Percentiles rank a stretch among this genome's conserved stretches.
Evolutionary conservation across 30 jellyfish, hydroid and myxozoan species (phyloP).

Genomic region (Aurelia sp.): DNA sequence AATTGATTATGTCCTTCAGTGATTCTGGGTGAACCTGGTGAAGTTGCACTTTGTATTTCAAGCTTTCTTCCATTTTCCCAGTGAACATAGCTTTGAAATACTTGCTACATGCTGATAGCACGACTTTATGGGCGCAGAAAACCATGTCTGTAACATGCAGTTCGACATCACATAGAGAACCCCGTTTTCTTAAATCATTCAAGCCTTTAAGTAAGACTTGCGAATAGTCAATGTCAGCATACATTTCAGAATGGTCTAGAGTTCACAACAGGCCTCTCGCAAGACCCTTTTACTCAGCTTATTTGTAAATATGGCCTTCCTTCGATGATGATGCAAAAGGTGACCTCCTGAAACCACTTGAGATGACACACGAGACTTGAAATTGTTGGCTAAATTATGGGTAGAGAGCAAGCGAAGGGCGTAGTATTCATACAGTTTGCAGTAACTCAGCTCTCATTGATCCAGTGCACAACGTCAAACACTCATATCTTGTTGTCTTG

Average conservation of each 20-base stretch:
- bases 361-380: too few relatives aligned
- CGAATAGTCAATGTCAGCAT: slow-evolving; percentile 80
- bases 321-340: too few relatives aligned
- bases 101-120: slow-evolving; percentile 88
- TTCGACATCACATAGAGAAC: slow-evolving; percentile 89
- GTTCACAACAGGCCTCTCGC: too few relatives aligned
- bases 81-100: slow-evolving; percentile 96
- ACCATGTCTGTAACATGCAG: slow-evolving; percentile 72
- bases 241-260: slow-evolving; percentile 23
- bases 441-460: too few relatives aligned
- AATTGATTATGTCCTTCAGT: slow-evolving; percentile 70
- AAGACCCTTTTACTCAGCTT: too few relatives aligned
- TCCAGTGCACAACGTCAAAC: too few relatives aligned
- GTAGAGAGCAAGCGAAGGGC: too few relatives aligned
- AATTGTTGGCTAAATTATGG: too few relatives aligned
- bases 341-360: too few relatives aligned
- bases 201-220: slow-evolving; percentile 75
- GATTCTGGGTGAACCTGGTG: slow-evolving; percentile 76
- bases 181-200: slow-evolving; percentile 72
- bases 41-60: slow-evolving; percentile 58
- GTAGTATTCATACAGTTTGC: too few relatives aligned
- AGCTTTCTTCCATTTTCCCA: slow-evolving; percentile 87
- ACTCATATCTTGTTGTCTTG: too few relatives aligned
- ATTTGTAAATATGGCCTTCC: too few relatives aligned
- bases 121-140: slow-evolving; percentile 84